Percentiles rank a stretch among this genome's conserved stretches.
Conservation (phyloP, 2,113 vertebrate species). For the Phylloscopus trochilus region DNA sequence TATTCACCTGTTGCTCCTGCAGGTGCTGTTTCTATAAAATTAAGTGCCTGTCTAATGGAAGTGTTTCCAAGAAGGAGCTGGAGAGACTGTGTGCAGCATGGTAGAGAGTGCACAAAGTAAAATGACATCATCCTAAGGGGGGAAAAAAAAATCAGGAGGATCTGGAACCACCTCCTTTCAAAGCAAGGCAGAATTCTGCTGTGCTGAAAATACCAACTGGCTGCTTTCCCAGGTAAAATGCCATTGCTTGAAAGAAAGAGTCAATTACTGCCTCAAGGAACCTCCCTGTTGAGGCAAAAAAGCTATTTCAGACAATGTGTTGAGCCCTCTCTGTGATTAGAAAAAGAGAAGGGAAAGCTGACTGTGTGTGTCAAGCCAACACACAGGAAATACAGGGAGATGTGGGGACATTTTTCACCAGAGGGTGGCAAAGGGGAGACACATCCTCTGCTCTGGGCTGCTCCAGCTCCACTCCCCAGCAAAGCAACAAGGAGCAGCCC, state of each 20-base stretch:
- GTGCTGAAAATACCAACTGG: neutral
- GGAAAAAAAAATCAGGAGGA: neutral
- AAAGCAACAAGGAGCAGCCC: neutral
- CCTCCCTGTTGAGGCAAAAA: neutral
- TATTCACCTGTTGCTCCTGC: neutral
- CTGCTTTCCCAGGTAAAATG: conserved; percentile 20
- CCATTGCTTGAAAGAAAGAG: neutral
- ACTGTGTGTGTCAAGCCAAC: neutral
- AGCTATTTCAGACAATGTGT: neutral
- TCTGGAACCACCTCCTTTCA: neutral
- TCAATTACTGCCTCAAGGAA: conserved; percentile 21
- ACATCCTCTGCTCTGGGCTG: neutral
- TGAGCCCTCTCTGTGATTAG: neutral
- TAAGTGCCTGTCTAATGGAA: neutral
- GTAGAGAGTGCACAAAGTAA: neutral
- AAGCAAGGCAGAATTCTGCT: neutral
- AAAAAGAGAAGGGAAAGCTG: neutral
- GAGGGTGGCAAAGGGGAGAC: neutral
- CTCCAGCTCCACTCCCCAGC: neutral
- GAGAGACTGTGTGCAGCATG: neutral
- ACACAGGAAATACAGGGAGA: neutral
- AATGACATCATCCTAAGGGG: neutral
- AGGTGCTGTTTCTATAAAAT: neutral
- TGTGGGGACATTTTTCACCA: neutral
- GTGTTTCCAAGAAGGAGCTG: neutral